Evolutionary conservation across 2,113 vertebrate species (phyloP), one percentile per base, ranked within the genome.

Genomic region (Syngnathus typhle): DNA sequence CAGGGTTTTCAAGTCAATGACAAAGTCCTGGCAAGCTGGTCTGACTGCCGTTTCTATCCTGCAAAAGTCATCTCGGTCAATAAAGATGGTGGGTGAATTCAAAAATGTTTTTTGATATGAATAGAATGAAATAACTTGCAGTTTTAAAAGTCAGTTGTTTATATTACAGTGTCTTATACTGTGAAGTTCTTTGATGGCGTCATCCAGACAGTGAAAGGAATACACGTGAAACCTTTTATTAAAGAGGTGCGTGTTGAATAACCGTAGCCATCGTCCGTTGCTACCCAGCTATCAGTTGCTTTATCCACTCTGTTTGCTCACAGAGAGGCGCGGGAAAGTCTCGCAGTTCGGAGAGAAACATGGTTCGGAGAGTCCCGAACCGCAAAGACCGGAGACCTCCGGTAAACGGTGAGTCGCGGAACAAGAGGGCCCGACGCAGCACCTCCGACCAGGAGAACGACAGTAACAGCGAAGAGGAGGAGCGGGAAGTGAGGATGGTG

Each of bases 171-270:
- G 83, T 96, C 96, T n/a, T 98, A 98, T 86, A 96, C 94, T 80
- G 96, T 98, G 84, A 96, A 95, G 84, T 98, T 98, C 88, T 98
- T 96, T 76, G 96, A 98, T 91, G 96, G 96, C 67, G 94, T 98
- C 84, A 88, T 98, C 85, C 96, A 98, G 87, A 96, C 93, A 67
- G 96, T 98, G 82, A 98, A 98, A 88, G 95, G 90, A 79, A 98
- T 98, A 89, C 96, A 98, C 79, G 94, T 98, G 86, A 98, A 96
- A 91, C 92, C 95, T 37, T 89, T 87, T 82, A 86, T 93, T 88
- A 94, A 93, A 89, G 92, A 95, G 92, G 95, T 96, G 41, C 1
- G 41, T 7, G 10, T 27, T 23, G 15, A 51, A 69, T 59, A 46
- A 27, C 10, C 7, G 12, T 1, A 23, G 39, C 37, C 15, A 1